Conservation (phyloP, 1,140 invertebrate genomes). For the Pomacea maculata region DNA sequence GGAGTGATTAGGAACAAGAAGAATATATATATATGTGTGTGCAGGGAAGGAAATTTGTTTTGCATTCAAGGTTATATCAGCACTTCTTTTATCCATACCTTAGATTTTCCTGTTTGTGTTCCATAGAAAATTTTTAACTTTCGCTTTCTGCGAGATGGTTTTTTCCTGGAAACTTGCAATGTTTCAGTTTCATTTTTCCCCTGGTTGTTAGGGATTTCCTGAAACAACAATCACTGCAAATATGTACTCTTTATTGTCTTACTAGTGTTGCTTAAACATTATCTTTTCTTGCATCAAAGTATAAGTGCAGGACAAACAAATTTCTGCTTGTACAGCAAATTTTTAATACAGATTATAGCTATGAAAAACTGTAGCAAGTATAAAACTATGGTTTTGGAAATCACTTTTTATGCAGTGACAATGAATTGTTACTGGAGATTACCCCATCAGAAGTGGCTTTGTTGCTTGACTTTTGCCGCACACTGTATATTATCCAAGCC, state of each 20-base stretch:
- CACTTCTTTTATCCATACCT: slow-evolving; percentile 47
- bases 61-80: background rate
- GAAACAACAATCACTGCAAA: background rate
- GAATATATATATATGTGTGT: too few species aligned
- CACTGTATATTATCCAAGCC: slow-evolving; percentile 31
- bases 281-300: background rate
- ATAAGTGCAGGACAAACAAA: background rate
- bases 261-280: too few species aligned
- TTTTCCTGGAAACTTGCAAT: slow-evolving; percentile 8
- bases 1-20: too few species aligned
- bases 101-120: slow-evolving; percentile 65
- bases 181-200: slow-evolving; percentile 4
- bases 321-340: background rate
- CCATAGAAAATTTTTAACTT: slow-evolving; percentile 64
- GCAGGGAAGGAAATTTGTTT: too few species aligned
- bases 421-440: background rate
- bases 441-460: background rate
- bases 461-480: slow-evolving; percentile 11
- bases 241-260: too few species aligned
- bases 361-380: background rate
- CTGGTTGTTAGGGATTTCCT: background rate
- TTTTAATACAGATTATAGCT: background rate
- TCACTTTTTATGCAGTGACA: background rate
- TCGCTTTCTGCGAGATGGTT: slow-evolving; percentile 28
- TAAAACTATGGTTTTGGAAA: background rate